Conservation (phyloP, 2,888 invertebrate genomes). For the Geotrupes spiniger region DNA sequence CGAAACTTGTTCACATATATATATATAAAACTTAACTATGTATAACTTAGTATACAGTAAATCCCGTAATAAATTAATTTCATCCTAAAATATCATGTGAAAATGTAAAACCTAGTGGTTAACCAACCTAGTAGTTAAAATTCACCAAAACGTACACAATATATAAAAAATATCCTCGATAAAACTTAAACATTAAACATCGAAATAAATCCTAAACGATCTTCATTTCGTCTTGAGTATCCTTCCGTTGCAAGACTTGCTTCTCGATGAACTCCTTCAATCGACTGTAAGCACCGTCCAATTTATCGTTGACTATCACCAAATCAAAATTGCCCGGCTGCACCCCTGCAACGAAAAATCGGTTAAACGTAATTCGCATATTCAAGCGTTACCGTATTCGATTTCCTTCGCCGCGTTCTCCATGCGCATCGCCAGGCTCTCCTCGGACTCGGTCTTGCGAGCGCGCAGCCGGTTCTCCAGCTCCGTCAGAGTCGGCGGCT, state of each 20-base stretch:
- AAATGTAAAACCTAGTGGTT: too few species aligned
- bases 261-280: slow-evolving; percentile 66
- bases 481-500: slow-evolving; percentile 83
- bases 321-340: slow-evolving; percentile 78
- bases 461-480: slow-evolving; percentile 70
- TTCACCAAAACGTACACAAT: too few species aligned
- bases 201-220: too few species aligned
- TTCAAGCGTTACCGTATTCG: slow-evolving; percentile 64
- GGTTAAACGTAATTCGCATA: not conserved
- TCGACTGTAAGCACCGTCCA: slow-evolving; percentile 76
- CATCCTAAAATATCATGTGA: too few species aligned
- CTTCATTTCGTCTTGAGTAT: not conserved
- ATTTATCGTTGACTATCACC: slow-evolving; percentile 76
- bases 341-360: slow-evolving; percentile 48
- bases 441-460: slow-evolving; percentile 89
- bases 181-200: too few species aligned
- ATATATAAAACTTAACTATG: too few species aligned
- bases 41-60: too few species aligned
- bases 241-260: slow-evolving; percentile 51
- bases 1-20: too few species aligned
- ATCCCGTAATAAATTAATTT: too few species aligned
- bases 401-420: slow-evolving; percentile 78
- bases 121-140: too few species aligned
- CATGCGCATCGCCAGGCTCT: slow-evolving; percentile 75
- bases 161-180: too few species aligned